A percentile compares a stretch with the other conserved stretches of the same genome.
These are phyloP conservation scores for Hystrix cristata DNA, from an alignment of 2,113 vertebrate genomes.

Conservation along the genomic window DNA sequence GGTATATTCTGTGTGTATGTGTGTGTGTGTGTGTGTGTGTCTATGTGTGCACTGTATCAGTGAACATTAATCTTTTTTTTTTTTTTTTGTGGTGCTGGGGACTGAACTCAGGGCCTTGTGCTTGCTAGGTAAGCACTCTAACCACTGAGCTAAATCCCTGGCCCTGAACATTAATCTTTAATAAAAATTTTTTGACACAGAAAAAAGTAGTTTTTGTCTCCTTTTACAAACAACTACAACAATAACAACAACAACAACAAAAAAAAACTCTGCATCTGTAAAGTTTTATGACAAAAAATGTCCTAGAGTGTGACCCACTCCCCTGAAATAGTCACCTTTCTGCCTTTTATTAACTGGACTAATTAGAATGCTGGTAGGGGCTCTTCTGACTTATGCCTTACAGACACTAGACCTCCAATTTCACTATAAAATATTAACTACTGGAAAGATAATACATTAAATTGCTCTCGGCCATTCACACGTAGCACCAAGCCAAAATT, in stretches of 20 bases:
- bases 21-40: too few relatives aligned
- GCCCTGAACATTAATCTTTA: neutral
- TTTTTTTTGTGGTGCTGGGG: too few relatives aligned
- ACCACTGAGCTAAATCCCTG: too few relatives aligned
- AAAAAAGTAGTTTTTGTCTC: neutral
- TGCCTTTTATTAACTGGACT: neutral
- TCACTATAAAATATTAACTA: constrained; percentile 75
- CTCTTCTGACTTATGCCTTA: constrained; percentile 12
- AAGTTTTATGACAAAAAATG: neutral
- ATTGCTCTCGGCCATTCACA: neutral
- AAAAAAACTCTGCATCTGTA: neutral
- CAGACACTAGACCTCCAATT: constrained; percentile 9
- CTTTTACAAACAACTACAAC: neutral
- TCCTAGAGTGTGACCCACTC: neutral
- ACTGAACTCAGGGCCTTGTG: too few relatives aligned
- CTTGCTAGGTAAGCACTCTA: too few relatives aligned
- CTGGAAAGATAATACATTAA: constrained; percentile 48
- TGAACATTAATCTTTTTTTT: too few relatives aligned
- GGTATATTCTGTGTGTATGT: too few relatives aligned
- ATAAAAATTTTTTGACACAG: neutral
- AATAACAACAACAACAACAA: neutral
- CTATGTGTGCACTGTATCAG: too few relatives aligned
- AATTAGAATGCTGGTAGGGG: neutral
- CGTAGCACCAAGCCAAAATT: neutral
- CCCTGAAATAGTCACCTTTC: neutral